A percentile compares a stretch with the other conserved stretches of the same genome.
Evolutionary conservation across 2,888 invertebrate genomes (phyloP).

Genomic region (Chloromyia formosa): DNA sequence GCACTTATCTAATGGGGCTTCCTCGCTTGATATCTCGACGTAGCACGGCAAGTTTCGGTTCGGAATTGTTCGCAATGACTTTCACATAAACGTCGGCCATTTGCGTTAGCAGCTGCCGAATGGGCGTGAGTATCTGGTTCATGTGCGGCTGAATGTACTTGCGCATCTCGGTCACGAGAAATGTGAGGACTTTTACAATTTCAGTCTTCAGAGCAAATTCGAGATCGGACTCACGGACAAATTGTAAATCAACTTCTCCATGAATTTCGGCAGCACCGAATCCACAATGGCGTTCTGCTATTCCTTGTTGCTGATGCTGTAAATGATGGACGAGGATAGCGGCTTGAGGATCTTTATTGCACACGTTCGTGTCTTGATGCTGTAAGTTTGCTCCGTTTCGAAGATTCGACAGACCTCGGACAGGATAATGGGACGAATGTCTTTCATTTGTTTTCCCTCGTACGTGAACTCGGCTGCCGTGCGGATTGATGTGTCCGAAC

Average conservation of each 20-base stretch:
- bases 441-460: too few species aligned
- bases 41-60: too few species aligned
- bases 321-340: conserved; percentile 70
- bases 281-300: too few species aligned
- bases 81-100: conserved; percentile 73
- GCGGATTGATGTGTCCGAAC: conserved; percentile 69
- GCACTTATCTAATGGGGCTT: too few species aligned
- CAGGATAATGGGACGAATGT: too few species aligned
- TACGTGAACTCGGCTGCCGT: too few species aligned
- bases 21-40: too few species aligned
- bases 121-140: conserved; percentile 70
- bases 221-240: conserved; percentile 66
- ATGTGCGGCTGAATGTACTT: conserved; percentile 70
- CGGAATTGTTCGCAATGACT: too few species aligned
- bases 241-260: conserved; percentile 70
- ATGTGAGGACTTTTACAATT: conserved; percentile 71
- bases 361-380: too few species aligned
- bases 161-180: conserved; percentile 70
- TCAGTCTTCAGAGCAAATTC: conserved; percentile 71
- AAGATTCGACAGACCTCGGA: too few species aligned
- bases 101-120: conserved; percentile 75
- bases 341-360: conserved; percentile 67
- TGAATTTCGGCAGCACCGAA: conserved; percentile 76
- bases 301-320: too few species aligned
- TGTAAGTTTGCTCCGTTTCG: conserved; percentile 66